Evolutionary conservation across 2,113 vertebrate species (phyloP).

Genomic region (mouse (Mus musculus)): GRCm39 chr17:66646501-66647000

Average conservation of each 20-base stretch:
- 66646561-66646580: background rate
- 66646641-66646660: background rate
- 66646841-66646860: background rate
- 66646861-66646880: background rate
- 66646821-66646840: background rate
- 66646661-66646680: background rate
- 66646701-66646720: rapidly evolving
- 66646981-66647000: background rate
- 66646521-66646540: background rate
- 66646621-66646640: background rate
- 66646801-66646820: background rate
- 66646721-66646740: background rate
- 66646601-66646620: background rate
- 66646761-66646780: background rate
- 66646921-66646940: background rate
- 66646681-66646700: background rate
- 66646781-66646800: background rate
- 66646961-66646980: background rate
- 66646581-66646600: background rate
- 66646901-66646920: background rate
- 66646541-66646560: background rate
- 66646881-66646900: background rate
- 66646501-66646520: rapidly evolving
- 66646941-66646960: background rate
- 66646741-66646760: background rate